Evolutionary conservation across 2,113 vertebrate genomes (phyloP).

Genomic region (Trichomycterus rosablanca): DNA sequence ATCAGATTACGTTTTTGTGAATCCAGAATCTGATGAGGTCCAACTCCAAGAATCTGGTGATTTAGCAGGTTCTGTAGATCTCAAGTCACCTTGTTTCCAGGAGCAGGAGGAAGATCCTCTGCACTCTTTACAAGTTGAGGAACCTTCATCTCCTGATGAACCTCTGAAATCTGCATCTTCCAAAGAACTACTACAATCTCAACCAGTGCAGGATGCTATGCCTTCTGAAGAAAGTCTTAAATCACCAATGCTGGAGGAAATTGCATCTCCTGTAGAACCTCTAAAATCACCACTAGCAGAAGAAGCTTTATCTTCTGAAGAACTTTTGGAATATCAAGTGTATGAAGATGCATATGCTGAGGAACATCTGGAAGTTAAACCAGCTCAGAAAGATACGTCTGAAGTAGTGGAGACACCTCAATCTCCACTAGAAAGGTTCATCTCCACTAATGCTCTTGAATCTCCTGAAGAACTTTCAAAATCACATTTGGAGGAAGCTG

Average conservation of each 20-base stretch:
- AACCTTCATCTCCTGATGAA: neutral
- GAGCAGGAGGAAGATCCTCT: neutral
- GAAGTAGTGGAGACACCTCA: too few species aligned
- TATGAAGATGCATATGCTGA: too few species aligned
- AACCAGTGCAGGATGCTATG: neutral
- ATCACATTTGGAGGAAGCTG: too few species aligned
- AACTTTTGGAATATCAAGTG: too few species aligned
- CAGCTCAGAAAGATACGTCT: too few species aligned
- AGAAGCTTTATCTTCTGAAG: too few species aligned
- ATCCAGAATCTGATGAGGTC: neutral
- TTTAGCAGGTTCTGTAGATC: neutral
- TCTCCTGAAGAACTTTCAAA: too few species aligned
- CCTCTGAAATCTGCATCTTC: neutral
- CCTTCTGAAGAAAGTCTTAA: neutral
- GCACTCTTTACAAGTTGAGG: neutral
- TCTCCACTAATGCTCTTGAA: too few species aligned
- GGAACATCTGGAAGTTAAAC: too few species aligned
- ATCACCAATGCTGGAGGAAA: neutral
- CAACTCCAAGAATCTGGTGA: neutral
- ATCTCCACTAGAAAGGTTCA: too few species aligned
- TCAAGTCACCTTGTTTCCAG: neutral
- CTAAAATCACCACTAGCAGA: too few species aligned
- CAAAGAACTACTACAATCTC: neutral
- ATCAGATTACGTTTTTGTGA: constrained; percentile 14
- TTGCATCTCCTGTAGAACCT: neutral